Conservation (phyloP, 1,140 invertebrate genomes). For the Hypsibius dujardini region DNA sequence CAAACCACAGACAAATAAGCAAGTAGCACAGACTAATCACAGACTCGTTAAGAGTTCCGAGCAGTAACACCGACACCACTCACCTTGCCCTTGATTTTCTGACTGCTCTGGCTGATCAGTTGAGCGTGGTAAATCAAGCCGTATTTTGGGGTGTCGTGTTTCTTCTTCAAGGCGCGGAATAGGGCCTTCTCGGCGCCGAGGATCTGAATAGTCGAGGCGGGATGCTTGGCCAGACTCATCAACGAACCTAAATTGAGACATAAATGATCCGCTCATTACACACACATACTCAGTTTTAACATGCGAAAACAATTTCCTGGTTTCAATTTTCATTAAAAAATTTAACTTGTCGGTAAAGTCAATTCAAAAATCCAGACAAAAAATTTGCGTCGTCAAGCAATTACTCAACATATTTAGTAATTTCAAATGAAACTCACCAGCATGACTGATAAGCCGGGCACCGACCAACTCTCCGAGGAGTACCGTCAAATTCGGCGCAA, state of each 20-base stretch:
- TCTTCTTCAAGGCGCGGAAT: slow-evolving; percentile 87
- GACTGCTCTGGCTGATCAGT: slow-evolving; percentile 64
- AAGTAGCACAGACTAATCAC: slow-evolving; percentile 4
- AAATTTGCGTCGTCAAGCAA: neutral
- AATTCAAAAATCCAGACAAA: neutral
- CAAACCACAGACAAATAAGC: neutral
- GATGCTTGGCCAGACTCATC: slow-evolving; percentile 90
- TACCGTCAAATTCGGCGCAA: slow-evolving; percentile 89
- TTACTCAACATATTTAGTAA: too few relatives aligned
- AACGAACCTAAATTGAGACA: slow-evolving; percentile 48
- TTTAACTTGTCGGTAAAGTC: too few relatives aligned
- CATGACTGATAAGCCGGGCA: slow-evolving; percentile 80
- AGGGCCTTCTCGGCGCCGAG: slow-evolving; percentile 93
- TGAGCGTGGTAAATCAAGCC: slow-evolving; percentile 94
- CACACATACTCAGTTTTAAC: neutral
- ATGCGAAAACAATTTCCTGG: too few relatives aligned
- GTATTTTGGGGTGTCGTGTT: slow-evolving; percentile 96
- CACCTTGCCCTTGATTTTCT: slow-evolving; percentile 72
- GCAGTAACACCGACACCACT: slow-evolving; percentile 21
- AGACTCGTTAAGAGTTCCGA: neutral
- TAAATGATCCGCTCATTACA: neutral
- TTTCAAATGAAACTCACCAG: slow-evolving; percentile 39
- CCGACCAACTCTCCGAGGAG: slow-evolving; percentile 89
- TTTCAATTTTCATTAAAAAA: too few relatives aligned
- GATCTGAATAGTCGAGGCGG: slow-evolving; percentile 94